Percentiles rank a stretch among this genome's conserved stretches.
Evolutionary conservation across 2,888 invertebrate genomes (phyloP).

Genomic region (Lamellibrachia satsuma): DNA sequence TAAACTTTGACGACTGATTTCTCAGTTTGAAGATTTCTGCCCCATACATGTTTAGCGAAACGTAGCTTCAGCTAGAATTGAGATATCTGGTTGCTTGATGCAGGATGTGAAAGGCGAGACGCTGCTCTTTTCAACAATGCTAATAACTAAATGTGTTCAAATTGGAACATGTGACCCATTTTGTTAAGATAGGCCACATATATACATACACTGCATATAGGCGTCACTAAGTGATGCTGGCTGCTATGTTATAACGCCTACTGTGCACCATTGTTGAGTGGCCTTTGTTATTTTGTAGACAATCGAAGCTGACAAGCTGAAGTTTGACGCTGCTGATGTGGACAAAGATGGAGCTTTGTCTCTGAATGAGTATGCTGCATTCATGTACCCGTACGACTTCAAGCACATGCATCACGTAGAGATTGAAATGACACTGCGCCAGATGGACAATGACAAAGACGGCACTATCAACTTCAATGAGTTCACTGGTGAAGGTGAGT

Average conservation of each 20-base stretch:
- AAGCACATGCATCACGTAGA: conserved; percentile 76
- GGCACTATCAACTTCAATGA: conserved; percentile 86
- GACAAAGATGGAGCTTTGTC: conserved; percentile 83
- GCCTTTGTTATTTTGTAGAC: conserved; percentile 55
- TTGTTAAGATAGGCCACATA: too few relatives aligned
- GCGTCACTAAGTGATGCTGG: not conserved
- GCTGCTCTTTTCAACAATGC: too few relatives aligned
- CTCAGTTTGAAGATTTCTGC: too few relatives aligned
- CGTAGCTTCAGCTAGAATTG: too few relatives aligned
- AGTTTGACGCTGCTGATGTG: conserved; percentile 86
- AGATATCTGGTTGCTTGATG: too few relatives aligned
- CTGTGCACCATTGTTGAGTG: not conserved
- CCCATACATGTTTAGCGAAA: too few relatives aligned
- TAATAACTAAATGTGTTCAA: too few relatives aligned
- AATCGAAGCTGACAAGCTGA: conserved; percentile 79
- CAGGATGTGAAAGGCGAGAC: too few relatives aligned
- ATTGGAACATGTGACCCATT: too few relatives aligned
- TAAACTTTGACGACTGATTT: too few relatives aligned
- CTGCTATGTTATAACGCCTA: not conserved
- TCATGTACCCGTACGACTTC: conserved; percentile 93
- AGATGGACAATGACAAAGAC: conserved; percentile 80
- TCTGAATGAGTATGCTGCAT: conserved; percentile 83
- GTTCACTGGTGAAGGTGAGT: conserved; percentile 43
- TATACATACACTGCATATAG: too few relatives aligned
- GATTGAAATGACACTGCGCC: conserved; percentile 79